Percentiles rank a stretch among this genome's conserved stretches.
Evolutionary conservation across 2,888 invertebrate species (phyloP).

Genomic region (Arge pagana): DNA sequence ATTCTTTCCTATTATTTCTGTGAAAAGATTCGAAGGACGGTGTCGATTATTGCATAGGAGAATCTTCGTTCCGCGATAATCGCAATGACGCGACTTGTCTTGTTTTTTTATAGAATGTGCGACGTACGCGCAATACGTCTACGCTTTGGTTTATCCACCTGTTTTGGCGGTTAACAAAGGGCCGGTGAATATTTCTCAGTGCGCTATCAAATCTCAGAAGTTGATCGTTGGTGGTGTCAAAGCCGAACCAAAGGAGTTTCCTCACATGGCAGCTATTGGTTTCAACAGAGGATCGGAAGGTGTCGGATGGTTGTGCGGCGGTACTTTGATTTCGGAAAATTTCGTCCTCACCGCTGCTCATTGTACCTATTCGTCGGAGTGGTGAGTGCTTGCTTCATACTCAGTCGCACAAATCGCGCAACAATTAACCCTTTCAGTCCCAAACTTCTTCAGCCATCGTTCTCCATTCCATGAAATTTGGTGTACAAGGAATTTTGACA

Average conservation of each 20-base stretch:
- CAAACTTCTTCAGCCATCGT: no score
- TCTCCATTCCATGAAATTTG: no score
- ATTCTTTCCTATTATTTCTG: not conserved
- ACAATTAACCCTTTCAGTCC: no score
- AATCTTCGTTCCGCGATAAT: not conserved
- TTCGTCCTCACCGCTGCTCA: conserved; percentile 74
- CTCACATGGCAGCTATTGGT: conserved; percentile 52
- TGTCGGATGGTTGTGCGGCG: not conserved
- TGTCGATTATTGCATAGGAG: not conserved
- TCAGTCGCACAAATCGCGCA: no score
- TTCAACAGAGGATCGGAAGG: conserved; percentile 20
- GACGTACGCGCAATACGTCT: conserved; percentile 43
- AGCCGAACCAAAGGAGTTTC: conserved; percentile 48
- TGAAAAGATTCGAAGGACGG: not conserved
- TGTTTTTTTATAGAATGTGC: conserved; percentile 42
- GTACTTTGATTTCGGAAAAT: conserved; percentile 60
- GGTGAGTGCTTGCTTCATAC: no score
- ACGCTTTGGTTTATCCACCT: conserved; percentile 32
- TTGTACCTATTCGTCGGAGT: conserved; percentile 53
- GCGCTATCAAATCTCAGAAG: conserved; percentile 39
- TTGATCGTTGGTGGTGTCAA: conserved; percentile 48
- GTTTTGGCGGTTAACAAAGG: conserved; percentile 17
- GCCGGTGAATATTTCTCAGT: conserved; percentile 41
- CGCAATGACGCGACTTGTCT: no score
- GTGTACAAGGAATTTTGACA: no score